Conservation (phyloP, 2,113 vertebrate species). For the Otus sunia region DNA sequence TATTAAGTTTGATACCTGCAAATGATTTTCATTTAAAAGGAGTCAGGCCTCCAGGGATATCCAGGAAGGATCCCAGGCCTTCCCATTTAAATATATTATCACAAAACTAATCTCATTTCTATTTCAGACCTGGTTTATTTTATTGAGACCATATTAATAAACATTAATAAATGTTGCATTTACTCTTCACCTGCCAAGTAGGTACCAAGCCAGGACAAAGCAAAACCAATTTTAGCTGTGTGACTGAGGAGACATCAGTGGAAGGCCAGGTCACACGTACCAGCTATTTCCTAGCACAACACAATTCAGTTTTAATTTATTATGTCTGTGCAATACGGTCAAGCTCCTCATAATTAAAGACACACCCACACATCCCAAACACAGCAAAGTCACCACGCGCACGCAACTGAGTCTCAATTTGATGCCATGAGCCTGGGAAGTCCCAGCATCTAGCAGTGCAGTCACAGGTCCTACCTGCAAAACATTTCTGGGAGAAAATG, state of each 20-base stretch:
- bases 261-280: neutral
- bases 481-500: neutral
- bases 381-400: neutral
- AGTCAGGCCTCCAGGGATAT: neutral
- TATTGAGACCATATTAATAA: neutral
- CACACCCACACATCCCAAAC: neutral
- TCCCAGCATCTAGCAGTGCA: neutral
- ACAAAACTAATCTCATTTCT: neutral
- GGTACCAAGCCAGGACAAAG: neutral
- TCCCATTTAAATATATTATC: neutral
- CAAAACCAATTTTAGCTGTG: neutral
- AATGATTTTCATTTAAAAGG: slow-evolving; percentile 1
- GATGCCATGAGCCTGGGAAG: neutral
- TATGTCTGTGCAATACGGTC: too few species aligned
- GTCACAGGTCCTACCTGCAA: neutral
- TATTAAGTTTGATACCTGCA: neutral
- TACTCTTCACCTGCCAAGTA: neutral
- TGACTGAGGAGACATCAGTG: neutral
- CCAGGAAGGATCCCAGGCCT: neutral
- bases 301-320: neutral
- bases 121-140: neutral
- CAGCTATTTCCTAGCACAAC: neutral
- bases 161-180: neutral
- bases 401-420: accelerated
- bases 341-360: neutral